Conservation (phyloP, 2,113 vertebrate species). For the Artemisiospiza belli region DNA sequence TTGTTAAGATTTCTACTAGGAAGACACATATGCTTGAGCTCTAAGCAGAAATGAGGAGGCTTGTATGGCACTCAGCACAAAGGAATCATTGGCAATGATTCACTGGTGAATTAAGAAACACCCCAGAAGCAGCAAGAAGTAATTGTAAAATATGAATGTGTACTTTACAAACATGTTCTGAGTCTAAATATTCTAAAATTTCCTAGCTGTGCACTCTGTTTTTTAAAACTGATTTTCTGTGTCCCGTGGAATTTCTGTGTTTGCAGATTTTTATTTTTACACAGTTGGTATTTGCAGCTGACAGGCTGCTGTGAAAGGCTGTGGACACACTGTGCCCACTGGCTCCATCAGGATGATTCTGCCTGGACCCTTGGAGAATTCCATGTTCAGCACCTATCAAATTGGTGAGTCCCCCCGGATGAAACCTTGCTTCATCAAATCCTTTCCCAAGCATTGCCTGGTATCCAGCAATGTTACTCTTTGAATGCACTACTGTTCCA, state of each 20-base stretch:
- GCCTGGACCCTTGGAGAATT: neutral
- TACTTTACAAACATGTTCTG: neutral
- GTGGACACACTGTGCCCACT: accelerated
- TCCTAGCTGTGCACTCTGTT: neutral
- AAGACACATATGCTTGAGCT: neutral
- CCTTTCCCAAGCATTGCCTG: neutral
- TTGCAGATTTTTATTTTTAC: neutral
- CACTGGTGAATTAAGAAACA: neutral
- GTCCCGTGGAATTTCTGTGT: neutral
- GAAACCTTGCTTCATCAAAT: neutral
- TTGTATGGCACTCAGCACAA: neutral
- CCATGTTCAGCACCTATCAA: neutral
- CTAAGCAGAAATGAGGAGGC: neutral
- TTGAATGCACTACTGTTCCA: neutral
- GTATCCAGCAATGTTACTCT: neutral
- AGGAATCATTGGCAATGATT: neutral
- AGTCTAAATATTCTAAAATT: neutral
- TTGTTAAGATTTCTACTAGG: neutral
- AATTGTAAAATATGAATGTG: neutral
- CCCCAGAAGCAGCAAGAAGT: neutral
- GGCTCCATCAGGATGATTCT: neutral
- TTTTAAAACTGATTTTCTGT: neutral
- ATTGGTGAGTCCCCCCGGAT: neutral
- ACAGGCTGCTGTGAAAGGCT: neutral
- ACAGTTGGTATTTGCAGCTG: neutral